A percentile compares a stretch with the other conserved stretches of the same genome.
Evolutionary conservation across 2,797 vertebrate species (phyloP).

Genomic region (Hozukius guyotensis): DNA sequence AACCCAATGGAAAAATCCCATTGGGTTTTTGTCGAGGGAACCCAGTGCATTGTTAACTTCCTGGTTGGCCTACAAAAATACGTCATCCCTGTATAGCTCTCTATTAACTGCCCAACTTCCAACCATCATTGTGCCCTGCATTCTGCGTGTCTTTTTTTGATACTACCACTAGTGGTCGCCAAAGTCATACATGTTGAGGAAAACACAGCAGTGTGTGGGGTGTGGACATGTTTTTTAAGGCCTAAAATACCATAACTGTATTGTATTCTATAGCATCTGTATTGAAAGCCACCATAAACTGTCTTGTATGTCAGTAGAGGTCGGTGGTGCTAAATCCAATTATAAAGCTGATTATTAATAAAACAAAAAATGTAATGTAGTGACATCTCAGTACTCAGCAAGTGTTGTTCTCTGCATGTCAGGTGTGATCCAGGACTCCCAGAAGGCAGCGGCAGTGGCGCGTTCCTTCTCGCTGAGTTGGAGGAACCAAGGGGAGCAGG

Average conservation of each 20-base stretch:
- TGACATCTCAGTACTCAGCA: neutral
- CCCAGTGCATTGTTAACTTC: no score
- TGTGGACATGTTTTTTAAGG: neutral
- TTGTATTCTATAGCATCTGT: neutral
- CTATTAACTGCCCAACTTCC: neutral
- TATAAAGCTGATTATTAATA: neutral
- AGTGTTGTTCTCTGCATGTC: slow-evolving; percentile 24
- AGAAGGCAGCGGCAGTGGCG: slow-evolving; percentile 89
- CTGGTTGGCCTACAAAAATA: no score
- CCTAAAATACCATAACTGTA: neutral
- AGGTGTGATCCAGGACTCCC: slow-evolving; percentile 90
- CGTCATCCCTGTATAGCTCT: no score
- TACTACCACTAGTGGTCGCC: neutral
- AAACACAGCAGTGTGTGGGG: neutral
- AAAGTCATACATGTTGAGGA: neutral
- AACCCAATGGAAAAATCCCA: no score
- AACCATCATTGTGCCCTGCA: neutral
- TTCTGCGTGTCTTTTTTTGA: neutral
- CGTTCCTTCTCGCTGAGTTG: slow-evolving; percentile 96
- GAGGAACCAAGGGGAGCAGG: slow-evolving; percentile 90
- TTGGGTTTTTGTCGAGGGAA: no score
- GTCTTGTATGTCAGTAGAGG: neutral
- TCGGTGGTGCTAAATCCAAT: neutral
- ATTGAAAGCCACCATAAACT: neutral
- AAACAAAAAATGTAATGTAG: neutral